Evolutionary conservation across 2,113 vertebrate genomes (phyloP), one percentile per base, ranked within the genome.

Genomic region (Zingel zingel): DNA sequence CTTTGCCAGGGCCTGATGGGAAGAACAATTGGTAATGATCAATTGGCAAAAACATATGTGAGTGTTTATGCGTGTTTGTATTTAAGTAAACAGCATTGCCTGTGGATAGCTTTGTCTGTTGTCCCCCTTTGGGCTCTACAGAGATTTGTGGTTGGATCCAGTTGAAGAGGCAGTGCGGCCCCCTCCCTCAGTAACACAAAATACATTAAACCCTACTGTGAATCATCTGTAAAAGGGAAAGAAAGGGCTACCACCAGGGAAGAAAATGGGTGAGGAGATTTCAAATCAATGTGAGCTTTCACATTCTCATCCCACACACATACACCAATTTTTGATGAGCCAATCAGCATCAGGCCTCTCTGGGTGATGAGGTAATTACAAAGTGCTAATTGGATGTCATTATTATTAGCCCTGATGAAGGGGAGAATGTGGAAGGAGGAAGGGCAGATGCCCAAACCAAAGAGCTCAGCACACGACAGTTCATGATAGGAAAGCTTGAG

Each of bases 301-400:
- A 65, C 30, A 61, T 74, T 67, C 33, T 73, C 54, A 27, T 59
- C 62, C 30, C 13, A 68, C 25, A 61, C 68, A 62, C 57, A 62
- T 2, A 21, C 59, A 36, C 27, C 54, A 30, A 43, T 70, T 58
- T 86, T 54, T 85, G 74, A 86, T 73, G 19, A 88, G 84, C 85
- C 85, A 91, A 88, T 91, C 77, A 86, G 62, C 64, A 81, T 86
- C 74, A 45, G 76, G 71, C 36, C 64, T 87, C 61, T 88, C 59
- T 74, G 84, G 77, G 75, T 83, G 87, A 85, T 67, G 67, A 84
- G 74, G 78, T 88, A 77, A 92, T 92, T 89, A 89, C 58, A 85
- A 78, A 79, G 69, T 84, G 81, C 84, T 91, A 93, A 93, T 91
- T 89, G 77, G 77, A 83, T 69, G 81, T 82, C 67, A 86, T 92